Evolutionary conservation across 2,113 vertebrate species (phyloP).

Genomic region (Typhlomys cinereus): DNA sequence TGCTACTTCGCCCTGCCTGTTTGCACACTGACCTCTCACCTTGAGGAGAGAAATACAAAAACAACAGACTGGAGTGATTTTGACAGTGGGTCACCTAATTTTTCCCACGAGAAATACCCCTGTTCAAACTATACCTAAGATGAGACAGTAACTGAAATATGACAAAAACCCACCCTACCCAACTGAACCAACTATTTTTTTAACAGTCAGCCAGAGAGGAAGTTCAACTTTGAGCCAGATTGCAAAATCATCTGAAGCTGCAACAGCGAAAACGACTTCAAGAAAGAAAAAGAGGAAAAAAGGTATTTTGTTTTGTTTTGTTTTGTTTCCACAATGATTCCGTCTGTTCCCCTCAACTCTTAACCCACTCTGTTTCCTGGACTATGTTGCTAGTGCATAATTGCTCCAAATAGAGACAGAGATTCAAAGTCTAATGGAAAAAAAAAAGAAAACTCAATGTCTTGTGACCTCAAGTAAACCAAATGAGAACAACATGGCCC

Average conservation of each 20-base stretch:
- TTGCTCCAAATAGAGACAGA: conserved; percentile 1
- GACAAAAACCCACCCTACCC: neutral
- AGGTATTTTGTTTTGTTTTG: conserved; percentile 51
- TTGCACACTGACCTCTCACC: neutral
- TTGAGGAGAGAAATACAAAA: neutral
- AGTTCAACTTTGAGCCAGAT: conserved; percentile 5
- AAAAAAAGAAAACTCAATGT: neutral
- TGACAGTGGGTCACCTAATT: neutral
- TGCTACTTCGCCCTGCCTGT: no score
- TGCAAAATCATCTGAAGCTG: neutral
- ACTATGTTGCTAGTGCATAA: neutral
- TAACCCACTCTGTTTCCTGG: neutral
- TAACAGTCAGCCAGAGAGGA: conserved; percentile 42
- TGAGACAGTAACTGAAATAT: neutral
- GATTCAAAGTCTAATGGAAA: neutral
- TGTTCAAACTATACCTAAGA: neutral
- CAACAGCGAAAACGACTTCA: conserved; percentile 33
- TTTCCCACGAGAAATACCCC: neutral
- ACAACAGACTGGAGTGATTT: neutral
- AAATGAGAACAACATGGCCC: neutral
- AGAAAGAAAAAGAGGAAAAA: conserved; percentile 64
- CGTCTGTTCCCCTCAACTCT: neutral
- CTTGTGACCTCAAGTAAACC: neutral
- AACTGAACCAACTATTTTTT: neutral
- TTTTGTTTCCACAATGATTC: neutral